Conservation (phyloP, 2,113 vertebrate species). For the Furnarius figulus region DNA sequence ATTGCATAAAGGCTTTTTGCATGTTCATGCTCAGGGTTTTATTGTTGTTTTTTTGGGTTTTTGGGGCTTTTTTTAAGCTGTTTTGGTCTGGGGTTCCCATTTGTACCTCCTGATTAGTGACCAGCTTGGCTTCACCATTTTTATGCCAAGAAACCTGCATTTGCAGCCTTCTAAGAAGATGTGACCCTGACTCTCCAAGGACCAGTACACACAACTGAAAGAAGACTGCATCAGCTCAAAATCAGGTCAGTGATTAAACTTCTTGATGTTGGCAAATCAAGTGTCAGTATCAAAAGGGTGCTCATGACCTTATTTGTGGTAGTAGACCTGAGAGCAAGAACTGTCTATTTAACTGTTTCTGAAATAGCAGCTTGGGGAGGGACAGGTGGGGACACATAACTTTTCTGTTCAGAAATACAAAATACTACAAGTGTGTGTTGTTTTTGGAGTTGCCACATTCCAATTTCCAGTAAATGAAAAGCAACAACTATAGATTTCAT, state of each 20-base stretch:
- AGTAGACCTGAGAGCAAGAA: background rate
- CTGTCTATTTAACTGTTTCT: background rate
- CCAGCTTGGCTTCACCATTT: background rate
- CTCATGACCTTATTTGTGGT: background rate
- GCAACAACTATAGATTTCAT: background rate
- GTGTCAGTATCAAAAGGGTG: background rate
- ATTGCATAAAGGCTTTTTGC: background rate
- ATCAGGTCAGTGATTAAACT: background rate
- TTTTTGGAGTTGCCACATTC: background rate
- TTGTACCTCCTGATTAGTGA: background rate
- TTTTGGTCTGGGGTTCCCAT: background rate
- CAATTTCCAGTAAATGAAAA: background rate
- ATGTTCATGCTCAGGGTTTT: background rate
- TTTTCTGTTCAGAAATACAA: background rate
- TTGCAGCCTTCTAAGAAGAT: background rate
- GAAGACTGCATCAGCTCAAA: background rate
- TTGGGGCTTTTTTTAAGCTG: background rate
- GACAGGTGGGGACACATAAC: background rate
- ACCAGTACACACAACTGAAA: background rate
- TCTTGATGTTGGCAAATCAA: background rate
- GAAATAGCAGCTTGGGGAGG: background rate
- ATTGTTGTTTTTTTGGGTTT: background rate
- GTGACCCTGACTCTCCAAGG: background rate
- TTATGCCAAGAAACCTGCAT: background rate
- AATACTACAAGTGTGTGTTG: background rate